phyloP scores from a whole-genome alignment of 2,113 vertebrate species.

The Seriola dumerili region DNA sequence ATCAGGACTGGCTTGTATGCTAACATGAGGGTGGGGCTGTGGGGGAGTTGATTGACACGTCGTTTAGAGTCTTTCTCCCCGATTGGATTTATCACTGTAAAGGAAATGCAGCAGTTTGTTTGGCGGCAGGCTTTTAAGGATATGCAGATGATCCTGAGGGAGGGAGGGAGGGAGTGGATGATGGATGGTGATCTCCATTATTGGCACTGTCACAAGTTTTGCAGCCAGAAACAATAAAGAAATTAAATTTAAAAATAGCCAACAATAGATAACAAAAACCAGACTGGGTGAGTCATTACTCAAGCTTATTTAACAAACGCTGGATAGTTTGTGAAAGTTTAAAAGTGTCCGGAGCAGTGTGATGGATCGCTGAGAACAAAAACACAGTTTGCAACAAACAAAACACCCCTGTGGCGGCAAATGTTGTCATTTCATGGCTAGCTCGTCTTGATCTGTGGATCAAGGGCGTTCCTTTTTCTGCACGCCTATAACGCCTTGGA shows the following conservation, averaged over 20 bases:
- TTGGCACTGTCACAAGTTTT: slow-evolving; percentile 28
- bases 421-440: neutral
- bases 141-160: slow-evolving; percentile 68
- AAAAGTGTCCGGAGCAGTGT: slow-evolving; percentile 15
- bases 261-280: slow-evolving; percentile 37
- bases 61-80: slow-evolving; percentile 64
- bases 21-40: slow-evolving; percentile 46
- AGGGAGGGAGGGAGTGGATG: slow-evolving; percentile 20
- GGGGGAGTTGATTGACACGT: slow-evolving; percentile 55
- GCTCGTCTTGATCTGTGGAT: slow-evolving; percentile 9
- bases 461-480: slow-evolving; percentile 8
- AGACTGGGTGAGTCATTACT: slow-evolving; percentile 39
- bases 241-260: slow-evolving; percentile 43
- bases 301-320: neutral
- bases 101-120: slow-evolving; percentile 69
- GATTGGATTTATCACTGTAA: slow-evolving; percentile 67
- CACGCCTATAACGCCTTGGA: neutral
- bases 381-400: slow-evolving; percentile 15
- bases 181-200: slow-evolving; percentile 61
- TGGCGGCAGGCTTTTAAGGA: slow-evolving; percentile 72
- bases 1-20: slow-evolving; percentile 70
- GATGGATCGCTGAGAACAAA: slow-evolving; percentile 39
- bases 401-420: slow-evolving; percentile 1
- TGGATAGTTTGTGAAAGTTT: slow-evolving; percentile 36
- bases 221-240: slow-evolving; percentile 56